phyloP scores from a whole-genome alignment of 2,113 vertebrate species.

The Rhombomys opimus region DNA sequence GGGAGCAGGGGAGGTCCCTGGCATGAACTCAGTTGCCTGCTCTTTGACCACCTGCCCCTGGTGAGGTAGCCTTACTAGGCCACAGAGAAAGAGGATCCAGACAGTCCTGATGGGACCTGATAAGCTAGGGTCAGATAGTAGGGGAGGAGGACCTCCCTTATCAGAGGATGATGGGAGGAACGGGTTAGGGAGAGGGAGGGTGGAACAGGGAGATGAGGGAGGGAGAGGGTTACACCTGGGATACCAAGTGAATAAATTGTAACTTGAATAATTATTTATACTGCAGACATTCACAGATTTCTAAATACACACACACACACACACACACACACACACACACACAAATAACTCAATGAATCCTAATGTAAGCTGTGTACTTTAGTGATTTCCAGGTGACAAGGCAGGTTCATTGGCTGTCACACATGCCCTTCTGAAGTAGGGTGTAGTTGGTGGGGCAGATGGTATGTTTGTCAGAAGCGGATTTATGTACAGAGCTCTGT shows the following conservation, averaged over 20 bases:
- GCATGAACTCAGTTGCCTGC: too few relatives aligned
- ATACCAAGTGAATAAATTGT: background rate
- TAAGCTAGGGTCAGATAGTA: too few relatives aligned
- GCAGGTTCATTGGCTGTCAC: background rate
- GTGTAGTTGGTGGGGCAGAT: background rate
- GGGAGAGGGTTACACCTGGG: too few relatives aligned
- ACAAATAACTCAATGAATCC: background rate
- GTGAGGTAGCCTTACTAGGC: too few relatives aligned
- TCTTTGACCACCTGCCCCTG: too few relatives aligned
- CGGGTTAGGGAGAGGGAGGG: too few relatives aligned
- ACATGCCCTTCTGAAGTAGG: background rate
- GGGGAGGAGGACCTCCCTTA: too few relatives aligned
- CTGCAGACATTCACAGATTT: background rate
- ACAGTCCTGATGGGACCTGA: too few relatives aligned
- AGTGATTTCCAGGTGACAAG: background rate
- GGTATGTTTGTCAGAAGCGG: fast-evolving
- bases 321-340: background rate
- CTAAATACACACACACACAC: background rate
- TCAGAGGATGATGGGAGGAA: too few relatives aligned
- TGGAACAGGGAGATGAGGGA: too few relatives aligned
- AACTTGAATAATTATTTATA: background rate
- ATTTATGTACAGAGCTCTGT: background rate
- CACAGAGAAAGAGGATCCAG: too few relatives aligned
- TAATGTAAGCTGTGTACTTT: background rate
- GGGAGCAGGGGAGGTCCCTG: too few relatives aligned